Evolutionary conservation across 2,888 invertebrate species (phyloP).

Genomic region (Amorpha juglandis): DNA sequence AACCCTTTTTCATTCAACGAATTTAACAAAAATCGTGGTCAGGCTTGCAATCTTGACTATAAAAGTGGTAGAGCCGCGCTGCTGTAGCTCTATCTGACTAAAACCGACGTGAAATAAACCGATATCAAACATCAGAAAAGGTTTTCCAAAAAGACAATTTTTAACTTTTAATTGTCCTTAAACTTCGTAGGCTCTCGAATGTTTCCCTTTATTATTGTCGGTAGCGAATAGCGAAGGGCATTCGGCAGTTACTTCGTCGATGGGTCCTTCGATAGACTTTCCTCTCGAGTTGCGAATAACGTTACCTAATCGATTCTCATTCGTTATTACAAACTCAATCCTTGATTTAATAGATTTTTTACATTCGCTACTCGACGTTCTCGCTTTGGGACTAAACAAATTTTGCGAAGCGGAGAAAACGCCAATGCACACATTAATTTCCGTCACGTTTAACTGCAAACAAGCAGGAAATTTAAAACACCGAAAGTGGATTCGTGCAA

Average conservation of each 20-base stretch:
- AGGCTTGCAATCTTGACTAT: no score
- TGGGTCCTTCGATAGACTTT: not conserved
- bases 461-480: constrained; percentile 70
- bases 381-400: constrained; percentile 49
- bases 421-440: constrained; percentile 80
- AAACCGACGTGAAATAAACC: not conserved
- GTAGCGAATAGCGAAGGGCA: constrained; percentile 53
- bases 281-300: constrained; percentile 52
- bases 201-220: constrained; percentile 55
- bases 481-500: constrained; percentile 67
- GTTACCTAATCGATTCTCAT: constrained; percentile 61
- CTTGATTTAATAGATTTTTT: constrained; percentile 63
- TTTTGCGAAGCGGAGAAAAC: constrained; percentile 50
- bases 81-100: not conserved
- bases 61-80: no score
- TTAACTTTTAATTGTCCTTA: constrained; percentile 2
- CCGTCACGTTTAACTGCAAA: constrained; percentile 67
- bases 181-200: constrained; percentile 35
- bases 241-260: constrained; percentile 25
- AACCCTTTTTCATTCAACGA: no score
- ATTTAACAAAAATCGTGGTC: no score
- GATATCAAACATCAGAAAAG: not conserved
- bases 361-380: constrained; percentile 52
- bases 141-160: not conserved
- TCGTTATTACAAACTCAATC: constrained; percentile 58